phyloP scores from a whole-genome alignment of 2,888 invertebrate species.

The Pheosia gnoma region DNA sequence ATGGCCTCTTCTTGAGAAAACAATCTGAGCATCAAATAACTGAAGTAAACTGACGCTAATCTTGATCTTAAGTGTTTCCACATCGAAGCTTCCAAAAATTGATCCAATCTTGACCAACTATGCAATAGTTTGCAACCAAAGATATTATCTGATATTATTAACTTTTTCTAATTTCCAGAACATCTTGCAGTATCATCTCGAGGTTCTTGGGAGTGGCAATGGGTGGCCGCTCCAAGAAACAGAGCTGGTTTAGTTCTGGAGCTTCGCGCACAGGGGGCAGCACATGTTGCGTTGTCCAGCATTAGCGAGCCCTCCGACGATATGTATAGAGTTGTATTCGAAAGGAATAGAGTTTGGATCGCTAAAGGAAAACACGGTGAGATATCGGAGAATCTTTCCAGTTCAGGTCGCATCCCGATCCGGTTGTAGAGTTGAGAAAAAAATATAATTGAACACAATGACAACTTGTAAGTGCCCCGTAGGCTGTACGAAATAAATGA shows the following conservation, averaged over 20 bases:
- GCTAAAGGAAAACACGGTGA: slow-evolving; percentile 87
- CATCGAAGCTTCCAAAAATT: too few species aligned
- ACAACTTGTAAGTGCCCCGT: too few species aligned
- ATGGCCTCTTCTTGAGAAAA: not conserved
- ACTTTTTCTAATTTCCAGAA: slow-evolving; percentile 69
- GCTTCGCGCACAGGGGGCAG: slow-evolving; percentile 81
- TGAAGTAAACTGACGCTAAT: not conserved
- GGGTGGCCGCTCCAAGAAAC: slow-evolving; percentile 86
- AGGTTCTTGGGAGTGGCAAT: slow-evolving; percentile 86
- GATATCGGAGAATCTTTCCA: slow-evolving; percentile 9
- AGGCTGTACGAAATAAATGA: too few species aligned
- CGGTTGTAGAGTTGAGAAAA: too few species aligned
- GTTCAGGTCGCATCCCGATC: too few species aligned
- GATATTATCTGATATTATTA: not conserved
- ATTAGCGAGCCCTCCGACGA: slow-evolving; percentile 82
- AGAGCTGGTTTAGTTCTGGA: slow-evolving; percentile 86
- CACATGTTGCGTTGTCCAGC: slow-evolving; percentile 84
- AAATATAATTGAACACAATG: too few species aligned
- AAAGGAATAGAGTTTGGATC: slow-evolving; percentile 85
- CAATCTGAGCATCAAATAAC: not conserved
- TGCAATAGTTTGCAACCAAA: too few species aligned
- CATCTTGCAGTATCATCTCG: slow-evolving; percentile 86
- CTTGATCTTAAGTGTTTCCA: too few species aligned
- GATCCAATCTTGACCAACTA: too few species aligned
- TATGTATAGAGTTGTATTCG: slow-evolving; percentile 86